Evolutionary conservation across 2,113 vertebrate species (phyloP).

Genomic region (Tachuris rubrigastra): DNA sequence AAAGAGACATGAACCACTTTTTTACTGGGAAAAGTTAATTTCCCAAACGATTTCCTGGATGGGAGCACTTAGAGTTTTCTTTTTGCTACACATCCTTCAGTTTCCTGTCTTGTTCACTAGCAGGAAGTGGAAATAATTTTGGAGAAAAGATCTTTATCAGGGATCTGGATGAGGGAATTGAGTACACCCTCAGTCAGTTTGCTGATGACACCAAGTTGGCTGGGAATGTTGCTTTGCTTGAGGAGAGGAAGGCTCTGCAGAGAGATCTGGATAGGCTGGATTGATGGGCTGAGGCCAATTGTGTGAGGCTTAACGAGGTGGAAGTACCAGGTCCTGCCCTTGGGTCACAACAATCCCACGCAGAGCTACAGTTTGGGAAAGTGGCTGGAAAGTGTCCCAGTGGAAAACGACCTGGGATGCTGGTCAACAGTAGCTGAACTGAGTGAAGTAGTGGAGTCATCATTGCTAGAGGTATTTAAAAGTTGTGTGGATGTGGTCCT

Average conservation of each 20-base stretch:
- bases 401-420: background rate
- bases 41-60: background rate
- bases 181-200: background rate
- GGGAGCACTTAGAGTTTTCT: background rate
- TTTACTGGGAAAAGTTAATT: background rate
- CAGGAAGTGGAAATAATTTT: background rate
- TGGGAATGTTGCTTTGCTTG: background rate
- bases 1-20: background rate
- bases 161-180: background rate
- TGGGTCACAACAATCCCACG: background rate
- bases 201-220: background rate
- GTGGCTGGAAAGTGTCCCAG: background rate
- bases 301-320: background rate
- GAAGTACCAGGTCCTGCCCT: background rate
- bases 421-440: background rate
- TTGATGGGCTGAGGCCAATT: background rate
- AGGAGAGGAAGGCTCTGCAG: background rate
- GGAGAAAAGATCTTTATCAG: background rate
- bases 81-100: background rate
- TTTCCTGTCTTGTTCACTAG: background rate
- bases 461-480: background rate
- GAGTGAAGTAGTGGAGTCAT: background rate
- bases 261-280: background rate
- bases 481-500: background rate
- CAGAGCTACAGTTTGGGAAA: background rate